Percentiles rank a stretch among this genome's conserved stretches.
Conservation (phyloP, 1,140 invertebrate species). For the Aethina tumida region DNA sequence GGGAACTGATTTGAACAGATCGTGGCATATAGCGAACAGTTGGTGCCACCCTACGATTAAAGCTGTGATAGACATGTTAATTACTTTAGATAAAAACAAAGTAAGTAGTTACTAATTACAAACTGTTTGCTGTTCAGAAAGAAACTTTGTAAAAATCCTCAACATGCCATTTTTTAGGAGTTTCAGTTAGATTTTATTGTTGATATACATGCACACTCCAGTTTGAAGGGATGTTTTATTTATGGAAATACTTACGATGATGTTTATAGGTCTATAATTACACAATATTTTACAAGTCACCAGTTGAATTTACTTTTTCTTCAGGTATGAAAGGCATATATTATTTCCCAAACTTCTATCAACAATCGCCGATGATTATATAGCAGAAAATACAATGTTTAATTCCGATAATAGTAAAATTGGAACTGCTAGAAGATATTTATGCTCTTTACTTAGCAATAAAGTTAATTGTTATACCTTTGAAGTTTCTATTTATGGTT, state of each 20-base stretch:
- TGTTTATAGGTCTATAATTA: constrained; percentile 67
- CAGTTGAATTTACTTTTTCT: constrained; percentile 21
- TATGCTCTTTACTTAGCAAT: constrained; percentile 56
- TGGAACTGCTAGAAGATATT: constrained; percentile 76
- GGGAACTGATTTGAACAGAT: constrained; percentile 85
- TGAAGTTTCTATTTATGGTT: constrained; percentile 80
- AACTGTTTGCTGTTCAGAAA: background rate
- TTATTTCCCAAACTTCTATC: constrained; percentile 85
- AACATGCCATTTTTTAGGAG: constrained; percentile 40
- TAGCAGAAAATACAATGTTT: constrained; percentile 72
- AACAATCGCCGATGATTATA: constrained; percentile 76
- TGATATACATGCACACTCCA: constrained; percentile 90
- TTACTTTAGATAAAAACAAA: constrained; percentile 63
- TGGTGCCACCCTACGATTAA: constrained; percentile 84
- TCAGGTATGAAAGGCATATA: constrained; percentile 72
- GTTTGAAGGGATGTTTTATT: constrained; percentile 85
- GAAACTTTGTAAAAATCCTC: constrained; percentile 1
- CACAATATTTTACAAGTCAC: no score
- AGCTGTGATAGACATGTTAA: constrained; percentile 68
- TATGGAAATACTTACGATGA: constrained; percentile 96
- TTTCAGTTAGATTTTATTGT: constrained; percentile 84
- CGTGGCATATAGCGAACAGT: constrained; percentile 79
- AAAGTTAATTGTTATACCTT: constrained; percentile 76
- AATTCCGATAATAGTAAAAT: constrained; percentile 78
- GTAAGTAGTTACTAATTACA: constrained; percentile 34